Conservation (phyloP, 2,113 vertebrate genomes). For the Castor canadensis region DNA sequence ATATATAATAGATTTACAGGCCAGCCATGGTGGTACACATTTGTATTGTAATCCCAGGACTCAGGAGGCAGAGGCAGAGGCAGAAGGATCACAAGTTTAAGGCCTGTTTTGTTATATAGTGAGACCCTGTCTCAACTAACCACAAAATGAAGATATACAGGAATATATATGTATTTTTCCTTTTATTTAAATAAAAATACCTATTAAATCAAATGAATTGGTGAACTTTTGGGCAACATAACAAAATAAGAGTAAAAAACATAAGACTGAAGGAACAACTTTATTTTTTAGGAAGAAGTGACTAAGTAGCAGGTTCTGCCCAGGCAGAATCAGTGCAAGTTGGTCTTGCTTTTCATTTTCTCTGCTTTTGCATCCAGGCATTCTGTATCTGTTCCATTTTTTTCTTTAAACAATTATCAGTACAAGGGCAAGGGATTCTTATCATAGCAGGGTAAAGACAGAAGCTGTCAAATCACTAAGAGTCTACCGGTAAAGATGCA, state of each 20-base stretch:
- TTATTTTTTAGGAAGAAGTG: constrained; percentile 27
- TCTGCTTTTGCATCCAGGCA: not conserved
- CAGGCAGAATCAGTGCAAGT: not conserved
- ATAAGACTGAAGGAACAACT: not conserved
- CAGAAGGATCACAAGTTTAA: not conserved
- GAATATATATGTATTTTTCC: not conserved
- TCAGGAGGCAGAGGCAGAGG: not conserved
- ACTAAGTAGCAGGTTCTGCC: not conserved
- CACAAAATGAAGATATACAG: not conserved
- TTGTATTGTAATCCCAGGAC: not conserved
- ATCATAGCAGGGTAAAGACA: not conserved
- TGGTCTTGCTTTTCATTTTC: not conserved
- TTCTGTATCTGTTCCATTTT: not conserved
- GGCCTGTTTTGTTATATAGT: not conserved
- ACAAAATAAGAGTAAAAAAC: constrained; percentile 9
- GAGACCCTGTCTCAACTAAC: too few relatives aligned
- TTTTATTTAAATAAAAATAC: constrained; percentile 37
- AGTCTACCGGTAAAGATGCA: not conserved
- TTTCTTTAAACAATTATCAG: not conserved
- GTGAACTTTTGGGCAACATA: not conserved
- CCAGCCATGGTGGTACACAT: not conserved
- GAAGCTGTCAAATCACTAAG: not conserved
- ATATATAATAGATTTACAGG: not conserved
- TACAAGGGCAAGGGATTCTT: not conserved
- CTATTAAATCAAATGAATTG: constrained; percentile 44